These are phyloP conservation scores for Vulpes lagopus DNA, from an alignment of 2,113 vertebrate species.

Conservation along the genomic window DNA sequence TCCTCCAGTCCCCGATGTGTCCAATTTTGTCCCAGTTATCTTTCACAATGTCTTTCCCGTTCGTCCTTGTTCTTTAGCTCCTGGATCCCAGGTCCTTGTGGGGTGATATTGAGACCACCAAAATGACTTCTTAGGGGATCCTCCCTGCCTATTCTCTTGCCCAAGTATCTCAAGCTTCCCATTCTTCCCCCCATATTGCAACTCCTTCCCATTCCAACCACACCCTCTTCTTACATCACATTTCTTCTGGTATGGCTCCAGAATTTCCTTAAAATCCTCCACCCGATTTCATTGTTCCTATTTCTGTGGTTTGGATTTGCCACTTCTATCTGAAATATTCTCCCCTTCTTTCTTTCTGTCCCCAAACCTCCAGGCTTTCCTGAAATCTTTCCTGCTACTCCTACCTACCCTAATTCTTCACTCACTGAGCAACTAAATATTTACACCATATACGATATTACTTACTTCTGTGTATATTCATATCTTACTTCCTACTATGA, in stretches of 20 bases:
- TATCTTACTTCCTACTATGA: not conserved
- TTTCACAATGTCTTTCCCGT: not conserved
- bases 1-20: not conserved
- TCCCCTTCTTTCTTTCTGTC: not conserved
- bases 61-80: not conserved
- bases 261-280: not conserved
- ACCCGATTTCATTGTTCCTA: not conserved
- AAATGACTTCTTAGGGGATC: not conserved
- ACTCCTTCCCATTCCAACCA: not conserved
- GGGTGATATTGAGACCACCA: rapidly evolving
- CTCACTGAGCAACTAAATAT: not conserved
- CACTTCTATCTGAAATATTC: not conserved
- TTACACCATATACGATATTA: not conserved
- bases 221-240: not conserved
- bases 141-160: not conserved
- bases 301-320: not conserved
- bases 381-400: not conserved
- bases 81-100: not conserved
- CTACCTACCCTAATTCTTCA: not conserved
- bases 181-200: rapidly evolving
- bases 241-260: not conserved
- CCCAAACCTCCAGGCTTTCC: not conserved
- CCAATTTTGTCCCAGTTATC: not conserved
- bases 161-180: rapidly evolving
- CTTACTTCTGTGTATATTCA: not conserved